Evolutionary conservation across 2,888 invertebrate species (phyloP).

Genomic region (Macropis europaea): DNA sequence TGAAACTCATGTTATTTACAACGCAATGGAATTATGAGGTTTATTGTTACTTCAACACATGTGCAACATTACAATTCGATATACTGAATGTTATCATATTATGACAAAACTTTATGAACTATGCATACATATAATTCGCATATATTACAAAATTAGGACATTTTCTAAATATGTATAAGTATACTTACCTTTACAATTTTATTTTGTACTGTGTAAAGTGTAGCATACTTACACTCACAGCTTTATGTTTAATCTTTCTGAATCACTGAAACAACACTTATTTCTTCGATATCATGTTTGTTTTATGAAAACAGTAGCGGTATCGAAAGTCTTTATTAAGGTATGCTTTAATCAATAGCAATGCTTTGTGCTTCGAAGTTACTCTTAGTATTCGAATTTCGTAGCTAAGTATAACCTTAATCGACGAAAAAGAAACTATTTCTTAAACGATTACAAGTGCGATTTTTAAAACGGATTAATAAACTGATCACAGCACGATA

Average conservation of each 20-base stretch:
- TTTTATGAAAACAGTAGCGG: not conserved
- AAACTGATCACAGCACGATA: not conserved
- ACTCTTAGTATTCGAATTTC: not conserved
- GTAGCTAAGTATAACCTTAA: not conserved
- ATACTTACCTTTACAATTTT: constrained; percentile 27
- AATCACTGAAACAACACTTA: constrained; percentile 4
- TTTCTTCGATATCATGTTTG: not conserved
- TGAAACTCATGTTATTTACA: not conserved
- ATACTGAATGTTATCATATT: not conserved
- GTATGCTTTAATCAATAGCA: constrained; percentile 32
- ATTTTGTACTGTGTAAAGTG: not conserved
- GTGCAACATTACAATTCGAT: not conserved
- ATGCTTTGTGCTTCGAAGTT: not conserved
- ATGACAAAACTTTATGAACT: not conserved
- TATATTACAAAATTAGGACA: not conserved
- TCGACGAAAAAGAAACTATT: not conserved
- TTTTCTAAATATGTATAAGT: constrained; percentile 1
- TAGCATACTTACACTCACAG: not conserved
- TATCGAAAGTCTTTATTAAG: constrained; percentile 16
- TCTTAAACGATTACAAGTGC: not conserved
- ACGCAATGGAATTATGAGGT: not conserved
- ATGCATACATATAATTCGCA: not conserved
- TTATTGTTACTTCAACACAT: not conserved
- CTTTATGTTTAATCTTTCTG: not conserved
- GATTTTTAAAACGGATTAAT: not conserved